Conservation (phyloP, 1,140 invertebrate species). For the Drosophila seguyi region DNA sequence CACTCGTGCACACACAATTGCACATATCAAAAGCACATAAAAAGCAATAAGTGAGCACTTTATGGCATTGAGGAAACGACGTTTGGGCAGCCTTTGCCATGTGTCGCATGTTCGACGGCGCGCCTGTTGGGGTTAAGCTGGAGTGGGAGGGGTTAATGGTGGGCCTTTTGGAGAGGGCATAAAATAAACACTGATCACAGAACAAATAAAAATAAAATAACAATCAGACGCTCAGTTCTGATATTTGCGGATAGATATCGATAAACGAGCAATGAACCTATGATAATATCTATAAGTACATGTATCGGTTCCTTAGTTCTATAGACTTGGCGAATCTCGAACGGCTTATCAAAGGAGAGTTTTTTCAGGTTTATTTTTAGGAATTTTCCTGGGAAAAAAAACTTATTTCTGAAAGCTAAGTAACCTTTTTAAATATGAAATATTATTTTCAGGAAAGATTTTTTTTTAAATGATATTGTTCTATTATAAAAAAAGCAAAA, state of each 20-base stretch:
- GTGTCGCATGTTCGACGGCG: constrained; percentile 46
- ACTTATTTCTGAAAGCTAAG: background rate
- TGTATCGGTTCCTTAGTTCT: background rate
- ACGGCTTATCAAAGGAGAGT: background rate
- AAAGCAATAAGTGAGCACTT: constrained; percentile 79
- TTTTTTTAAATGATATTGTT: too few species aligned
- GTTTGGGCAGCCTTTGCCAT: constrained; percentile 64
- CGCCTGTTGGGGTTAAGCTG: constrained; percentile 10
- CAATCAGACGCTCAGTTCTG: constrained; percentile 28
- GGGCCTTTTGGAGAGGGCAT: constrained; percentile 12
- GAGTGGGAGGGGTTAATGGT: background rate
- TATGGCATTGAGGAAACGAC: constrained; percentile 66
- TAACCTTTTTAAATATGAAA: too few species aligned
- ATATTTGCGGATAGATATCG: constrained; percentile 20
- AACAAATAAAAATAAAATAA: constrained; percentile 45
- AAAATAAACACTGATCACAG: constrained; percentile 64
- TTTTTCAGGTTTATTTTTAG: background rate
- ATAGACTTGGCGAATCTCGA: constrained; percentile 20
- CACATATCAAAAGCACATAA: constrained; percentile 75
- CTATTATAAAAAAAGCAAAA: too few species aligned
- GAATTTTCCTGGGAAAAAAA: background rate
- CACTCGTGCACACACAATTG: constrained; percentile 25
- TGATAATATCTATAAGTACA: background rate
- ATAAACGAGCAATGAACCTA: constrained; percentile 45
- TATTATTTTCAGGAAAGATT: too few species aligned